Conservation (phyloP, 2,113 vertebrate species). For the Tragelaphus strepsiceros region DNA sequence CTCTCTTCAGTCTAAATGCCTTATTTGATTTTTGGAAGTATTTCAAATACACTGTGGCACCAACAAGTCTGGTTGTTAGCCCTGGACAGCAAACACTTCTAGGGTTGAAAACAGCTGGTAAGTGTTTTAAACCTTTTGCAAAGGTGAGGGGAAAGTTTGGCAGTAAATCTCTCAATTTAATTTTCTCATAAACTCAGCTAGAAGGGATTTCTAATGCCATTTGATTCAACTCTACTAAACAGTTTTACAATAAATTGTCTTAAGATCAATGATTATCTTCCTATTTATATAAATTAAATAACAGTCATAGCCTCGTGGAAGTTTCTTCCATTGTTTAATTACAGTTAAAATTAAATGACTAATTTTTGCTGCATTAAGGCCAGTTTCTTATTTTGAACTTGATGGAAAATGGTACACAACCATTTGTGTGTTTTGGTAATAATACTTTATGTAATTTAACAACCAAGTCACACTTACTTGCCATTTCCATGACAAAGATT, state of each 20-base stretch:
- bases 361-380: not conserved
- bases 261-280: not conserved
- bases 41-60: slow-evolving; percentile 93
- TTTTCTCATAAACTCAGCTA: slow-evolving; percentile 19
- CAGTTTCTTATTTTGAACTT: slow-evolving; percentile 19
- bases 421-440: slow-evolving; percentile 7
- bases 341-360: slow-evolving; percentile 27
- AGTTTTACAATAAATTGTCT: not conserved
- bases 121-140: slow-evolving; percentile 45
- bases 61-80: slow-evolving; percentile 82
- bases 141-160: not conserved
- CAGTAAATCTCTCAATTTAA: slow-evolving; percentile 26
- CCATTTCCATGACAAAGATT: not conserved
- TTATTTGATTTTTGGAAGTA: slow-evolving; percentile 98
- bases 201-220: not conserved
- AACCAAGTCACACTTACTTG: not conserved
- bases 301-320: not conserved
- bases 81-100: slow-evolving; percentile 89
- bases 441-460: slow-evolving; percentile 13
- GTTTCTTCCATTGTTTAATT: not conserved
- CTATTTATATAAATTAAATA: not conserved
- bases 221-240: slow-evolving; percentile 23
- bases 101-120: slow-evolving; percentile 86
- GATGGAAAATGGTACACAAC: not conserved
- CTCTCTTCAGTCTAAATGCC: slow-evolving; percentile 93